Evolutionary conservation across 2,888 invertebrate species (phyloP), one percentile per base, ranked within the genome.

Genomic region (Lomographa bimaculata): DNA sequence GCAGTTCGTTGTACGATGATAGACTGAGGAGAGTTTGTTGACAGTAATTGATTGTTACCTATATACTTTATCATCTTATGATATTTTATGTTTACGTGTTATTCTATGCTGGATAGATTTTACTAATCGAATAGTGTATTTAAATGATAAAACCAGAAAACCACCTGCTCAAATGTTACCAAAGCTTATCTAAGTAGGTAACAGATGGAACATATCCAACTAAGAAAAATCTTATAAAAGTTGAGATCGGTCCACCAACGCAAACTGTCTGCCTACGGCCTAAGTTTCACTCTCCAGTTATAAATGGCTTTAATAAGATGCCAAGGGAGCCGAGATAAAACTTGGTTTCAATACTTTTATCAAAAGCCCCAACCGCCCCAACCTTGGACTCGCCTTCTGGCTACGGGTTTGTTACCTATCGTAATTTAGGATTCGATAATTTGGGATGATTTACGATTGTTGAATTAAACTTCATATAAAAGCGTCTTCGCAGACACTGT

Each of bases 331-430:
- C 32, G 40, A 60, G 65, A 66, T 61, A 59, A 67, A 64, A 58
- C 50, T 59, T 55, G 50, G 46, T 49, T 52, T 54, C 53, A 58
- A 60, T 57, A 58, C 57, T 62, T 58, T 63, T 61, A 64, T 62
- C 56, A 58, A 56, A 50, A 46, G 50, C 40, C 43, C 35, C 23
- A 6, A 8, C 35, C 46, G 40, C 38, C 36, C 32, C 34, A 50
- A 21, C 32, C 32, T 24, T 25, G 53, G 46, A 57, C 39, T 39
- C 42, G 49, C 50, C 51, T 49, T 46, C 52, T 53, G 46, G 46
- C 42, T 33, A 40, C 46, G 56, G 47, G n/a, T 40, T 51, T 44
- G 40, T 50, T 46, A 44, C 54, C 51, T 48, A 50, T 46, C 42
- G 36, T 41, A 57, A 50, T 56, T 45, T 36, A 25, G 36, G 44